Conservation (phyloP, 1,140 invertebrate genomes). For the Pachypeltis micranthus region DNA sequence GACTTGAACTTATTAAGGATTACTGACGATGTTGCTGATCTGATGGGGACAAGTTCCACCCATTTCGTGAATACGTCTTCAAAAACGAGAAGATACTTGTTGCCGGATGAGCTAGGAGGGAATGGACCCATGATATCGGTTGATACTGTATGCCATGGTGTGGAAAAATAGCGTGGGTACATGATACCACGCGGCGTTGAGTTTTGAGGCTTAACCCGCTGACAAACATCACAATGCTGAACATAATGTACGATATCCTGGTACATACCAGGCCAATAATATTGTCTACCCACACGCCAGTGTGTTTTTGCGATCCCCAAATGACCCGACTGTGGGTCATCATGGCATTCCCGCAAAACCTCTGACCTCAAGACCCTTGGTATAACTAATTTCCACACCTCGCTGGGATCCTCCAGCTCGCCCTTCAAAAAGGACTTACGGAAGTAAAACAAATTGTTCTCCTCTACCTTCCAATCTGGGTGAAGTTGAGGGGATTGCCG, state of each 20-base stretch:
- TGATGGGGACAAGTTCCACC: background rate
- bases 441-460: background rate
- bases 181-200: background rate
- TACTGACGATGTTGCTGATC: background rate
- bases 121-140: slow-evolving; percentile 36
- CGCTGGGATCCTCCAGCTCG: background rate
- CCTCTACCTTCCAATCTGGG: background rate
- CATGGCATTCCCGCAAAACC: slow-evolving; percentile 25
- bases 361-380: slow-evolving; percentile 20
- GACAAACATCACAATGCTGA: slow-evolving; percentile 23
- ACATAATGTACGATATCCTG: slow-evolving; percentile 24
- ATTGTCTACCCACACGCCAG: slow-evolving; percentile 21
- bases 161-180: background rate
- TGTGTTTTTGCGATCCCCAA: slow-evolving; percentile 32
- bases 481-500: background rate
- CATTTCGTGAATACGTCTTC: too few relatives aligned
- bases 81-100: too few relatives aligned
- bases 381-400: slow-evolving; percentile 30
- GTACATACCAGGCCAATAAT: slow-evolving; percentile 19
- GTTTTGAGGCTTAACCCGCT: background rate
- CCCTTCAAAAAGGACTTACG: background rate
- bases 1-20: too few relatives aligned
- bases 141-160: slow-evolving; percentile 24
- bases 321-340: slow-evolving; percentile 30
- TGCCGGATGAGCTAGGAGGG: slow-evolving; percentile 25